phyloP scores from a whole-genome alignment of 2,888 invertebrate species.

The Coelogynopora nodosa region DNA sequence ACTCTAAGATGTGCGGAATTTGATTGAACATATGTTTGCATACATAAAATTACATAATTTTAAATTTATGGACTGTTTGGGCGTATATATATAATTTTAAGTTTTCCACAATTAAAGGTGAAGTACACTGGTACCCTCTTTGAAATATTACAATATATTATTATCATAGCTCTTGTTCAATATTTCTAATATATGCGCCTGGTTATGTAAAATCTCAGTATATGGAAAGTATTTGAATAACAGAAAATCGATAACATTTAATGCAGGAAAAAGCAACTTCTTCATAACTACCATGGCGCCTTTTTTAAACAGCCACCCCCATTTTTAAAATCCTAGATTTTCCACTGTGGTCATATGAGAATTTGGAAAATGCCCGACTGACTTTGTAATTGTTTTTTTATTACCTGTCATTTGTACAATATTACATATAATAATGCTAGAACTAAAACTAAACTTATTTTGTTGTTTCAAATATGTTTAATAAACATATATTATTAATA shows the following conservation, averaged over 20 bases:
- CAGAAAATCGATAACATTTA: conserved; percentile 20
- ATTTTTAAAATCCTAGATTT: not conserved
- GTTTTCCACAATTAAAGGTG: conserved; percentile 24
- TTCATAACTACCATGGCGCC: conserved; percentile 4
- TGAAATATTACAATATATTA: not conserved
- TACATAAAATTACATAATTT: not conserved
- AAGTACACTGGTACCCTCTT: conserved; percentile 1
- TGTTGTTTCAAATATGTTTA: no score
- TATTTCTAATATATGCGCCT: conserved; percentile 9
- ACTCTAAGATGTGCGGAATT: not conserved
- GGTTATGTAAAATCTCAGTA: conserved; percentile 27
- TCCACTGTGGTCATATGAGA: no score
- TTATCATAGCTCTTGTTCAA: not conserved
- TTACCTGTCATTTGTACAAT: no score
- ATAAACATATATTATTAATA: no score
- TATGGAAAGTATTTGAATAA: conserved; percentile 5
- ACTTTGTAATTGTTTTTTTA: no score
- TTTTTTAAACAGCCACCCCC: not conserved
- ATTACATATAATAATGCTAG: no score
- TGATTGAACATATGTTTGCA: not conserved
- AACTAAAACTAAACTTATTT: no score
- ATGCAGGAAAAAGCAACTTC: not conserved
- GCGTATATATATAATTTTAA: not conserved
- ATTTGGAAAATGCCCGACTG: no score
- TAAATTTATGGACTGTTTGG: no score